phyloP scores from a whole-genome alignment of 1,140 invertebrate species.

The Drosophila willistoni region DNA sequence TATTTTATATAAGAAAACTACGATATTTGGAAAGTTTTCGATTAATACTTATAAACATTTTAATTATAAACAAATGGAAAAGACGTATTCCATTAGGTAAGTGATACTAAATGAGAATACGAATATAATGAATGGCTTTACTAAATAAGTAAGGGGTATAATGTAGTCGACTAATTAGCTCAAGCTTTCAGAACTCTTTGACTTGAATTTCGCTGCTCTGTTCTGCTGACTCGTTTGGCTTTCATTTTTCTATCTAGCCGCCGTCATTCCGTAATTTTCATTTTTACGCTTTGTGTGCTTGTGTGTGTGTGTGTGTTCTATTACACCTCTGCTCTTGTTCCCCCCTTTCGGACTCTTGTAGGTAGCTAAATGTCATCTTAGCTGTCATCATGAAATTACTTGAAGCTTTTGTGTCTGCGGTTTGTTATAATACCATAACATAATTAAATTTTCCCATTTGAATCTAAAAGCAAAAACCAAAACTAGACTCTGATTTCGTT shows the following conservation, averaged over 20 bases:
- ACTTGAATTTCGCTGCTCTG: background rate
- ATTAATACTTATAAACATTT: too few species aligned
- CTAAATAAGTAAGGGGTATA: background rate
- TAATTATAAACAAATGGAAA: too few species aligned
- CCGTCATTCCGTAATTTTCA: constrained; percentile 61
- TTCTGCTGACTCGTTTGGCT: constrained; percentile 48
- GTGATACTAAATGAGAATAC: too few species aligned
- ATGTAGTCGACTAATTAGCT: background rate
- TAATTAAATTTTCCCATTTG: constrained; percentile 22
- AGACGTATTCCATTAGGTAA: too few species aligned
- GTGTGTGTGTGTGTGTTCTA: background rate
- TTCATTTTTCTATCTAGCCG: constrained; percentile 62
- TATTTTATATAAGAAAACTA: too few species aligned
- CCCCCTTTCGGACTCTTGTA: background rate
- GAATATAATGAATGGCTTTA: too few species aligned
- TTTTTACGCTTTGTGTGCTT: constrained; percentile 53
- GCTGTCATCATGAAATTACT: constrained; percentile 79
- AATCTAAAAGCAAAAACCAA: background rate
- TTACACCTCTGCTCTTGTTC: background rate
- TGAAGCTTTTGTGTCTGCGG: constrained; percentile 60
- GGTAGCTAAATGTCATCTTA: constrained; percentile 34
- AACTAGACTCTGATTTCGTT: background rate
- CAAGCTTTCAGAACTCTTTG: background rate
- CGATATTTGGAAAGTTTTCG: too few species aligned
- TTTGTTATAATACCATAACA: constrained; percentile 53